Base-by-base conservation (phyloP, 2,888 invertebrate species). In the Toxonevra muliebris region DNA sequence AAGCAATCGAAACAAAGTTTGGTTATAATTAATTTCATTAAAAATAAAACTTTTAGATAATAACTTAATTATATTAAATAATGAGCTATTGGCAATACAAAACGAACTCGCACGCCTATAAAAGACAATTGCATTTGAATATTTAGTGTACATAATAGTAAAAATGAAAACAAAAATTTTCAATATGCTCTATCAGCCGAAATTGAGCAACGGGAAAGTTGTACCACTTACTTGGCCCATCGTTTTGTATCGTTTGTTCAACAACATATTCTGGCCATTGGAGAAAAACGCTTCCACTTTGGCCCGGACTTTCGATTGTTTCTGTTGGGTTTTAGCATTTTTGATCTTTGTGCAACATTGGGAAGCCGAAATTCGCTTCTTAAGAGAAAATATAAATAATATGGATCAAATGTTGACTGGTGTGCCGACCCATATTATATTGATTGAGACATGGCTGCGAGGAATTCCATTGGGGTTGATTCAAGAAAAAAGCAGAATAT, bases 321-420 rank as follows among this genome's bases (percentile, higher is more conserved):
- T 76, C 5, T 0, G 66, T 0, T 74, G 76, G 41, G 50, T 74
- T 41, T 9, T 77, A 0, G 76, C 74, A 3, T 76, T 77, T 59
- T 42, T 78, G 1, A 50, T 75, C 0, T 80, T 76, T 42, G 15
- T 73, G 7, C 61, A 75, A 17, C 75, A 75, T 64, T 74, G 76
- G 64, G 80, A 77, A 20, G 81, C 76, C 30, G 78, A 82, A 52
- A 54, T 76, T 9, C 73, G 74, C 30, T 82, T 77, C 55, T 20
- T 82, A 48, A 9, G 76, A 2, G 61, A 60, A n/a, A 67, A 79
- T 68, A 62, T 71, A 0, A 40, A 74, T 12, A 72, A 80, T 19
- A 69, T 82, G 8, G 80, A 78, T 65, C 69, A 76, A 43, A 73
- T 79, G 73, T 61, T 82, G 3, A 78, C 76, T 9, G 81, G 77